A percentile compares a stretch with the other conserved stretches of the same genome.
These are phyloP conservation scores for Lepisosteus osseus DNA, from an alignment of 2,113 vertebrate species.

Conservation along the genomic window DNA sequence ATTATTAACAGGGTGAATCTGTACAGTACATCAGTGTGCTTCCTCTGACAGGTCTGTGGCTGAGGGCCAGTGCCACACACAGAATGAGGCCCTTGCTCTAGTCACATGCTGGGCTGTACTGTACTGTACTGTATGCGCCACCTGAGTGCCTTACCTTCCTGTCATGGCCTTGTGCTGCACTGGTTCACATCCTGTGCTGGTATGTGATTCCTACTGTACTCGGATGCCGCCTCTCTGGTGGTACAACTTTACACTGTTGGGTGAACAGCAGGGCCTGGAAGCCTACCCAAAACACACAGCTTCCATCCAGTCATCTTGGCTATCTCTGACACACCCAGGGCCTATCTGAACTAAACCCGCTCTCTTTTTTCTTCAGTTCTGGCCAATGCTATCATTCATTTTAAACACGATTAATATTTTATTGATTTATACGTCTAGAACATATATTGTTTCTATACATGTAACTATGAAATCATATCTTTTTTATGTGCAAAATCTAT, in stretches of 20 bases:
- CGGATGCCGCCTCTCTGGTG: slow-evolving; percentile 13
- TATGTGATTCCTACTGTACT: slow-evolving; percentile 27
- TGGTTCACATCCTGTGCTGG: slow-evolving; percentile 12
- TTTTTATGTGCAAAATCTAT: too few species aligned
- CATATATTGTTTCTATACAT: neutral
- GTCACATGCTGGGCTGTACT: too few species aligned
- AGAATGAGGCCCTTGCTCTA: too few species aligned
- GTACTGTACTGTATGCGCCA: too few species aligned
- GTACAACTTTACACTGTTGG: slow-evolving; percentile 18
- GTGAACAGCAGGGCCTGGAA: slow-evolving; percentile 24
- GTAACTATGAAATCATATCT: neutral
- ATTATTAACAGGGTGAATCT: too few species aligned
- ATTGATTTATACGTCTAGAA: neutral
- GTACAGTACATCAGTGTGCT: too few species aligned
- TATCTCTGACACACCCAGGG: neutral
- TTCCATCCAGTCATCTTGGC: too few species aligned
- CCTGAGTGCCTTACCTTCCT: neutral
- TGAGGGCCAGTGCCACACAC: neutral
- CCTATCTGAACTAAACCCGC: slow-evolving; percentile 16
- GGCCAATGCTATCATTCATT: neutral
- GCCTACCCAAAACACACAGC: neutral
- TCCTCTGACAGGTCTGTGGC: too few species aligned
- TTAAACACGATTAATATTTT: neutral
- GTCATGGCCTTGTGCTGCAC: neutral
- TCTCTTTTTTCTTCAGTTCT: neutral